phyloP scores from a whole-genome alignment of 2,797 vertebrate species.

The Lagorchestes hirsutus region DNA sequence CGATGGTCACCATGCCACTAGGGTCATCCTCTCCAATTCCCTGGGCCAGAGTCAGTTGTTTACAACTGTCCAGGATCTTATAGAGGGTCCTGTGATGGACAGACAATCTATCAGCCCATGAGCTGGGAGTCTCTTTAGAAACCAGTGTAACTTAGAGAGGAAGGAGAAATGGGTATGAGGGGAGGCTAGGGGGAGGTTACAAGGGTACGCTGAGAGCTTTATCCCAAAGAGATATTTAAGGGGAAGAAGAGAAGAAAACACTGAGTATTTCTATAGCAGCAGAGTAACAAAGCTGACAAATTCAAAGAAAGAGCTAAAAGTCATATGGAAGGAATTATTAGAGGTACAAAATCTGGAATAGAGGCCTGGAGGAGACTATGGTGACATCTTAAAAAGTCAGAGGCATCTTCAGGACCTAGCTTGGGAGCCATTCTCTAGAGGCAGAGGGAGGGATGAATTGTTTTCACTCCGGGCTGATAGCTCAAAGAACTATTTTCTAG shows the following conservation, averaged over 20 bases:
- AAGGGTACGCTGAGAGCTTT: neutral
- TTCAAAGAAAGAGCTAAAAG: neutral
- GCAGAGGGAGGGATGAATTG: neutral
- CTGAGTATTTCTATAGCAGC: neutral
- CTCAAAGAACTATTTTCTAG: neutral
- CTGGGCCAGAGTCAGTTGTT: constrained; percentile 94
- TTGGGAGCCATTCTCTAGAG: neutral
- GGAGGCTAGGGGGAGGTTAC: neutral
- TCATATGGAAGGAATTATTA: neutral
- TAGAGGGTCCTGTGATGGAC: constrained; percentile 91
- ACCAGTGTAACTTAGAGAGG: neutral
- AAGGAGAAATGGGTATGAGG: neutral
- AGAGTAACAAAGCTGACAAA: neutral
- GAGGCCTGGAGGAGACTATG: neutral
- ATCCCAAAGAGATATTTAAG: neutral
- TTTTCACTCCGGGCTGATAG: neutral
- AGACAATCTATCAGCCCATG: neutral
- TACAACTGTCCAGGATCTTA: constrained; percentile 98
- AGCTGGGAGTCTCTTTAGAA: neutral
- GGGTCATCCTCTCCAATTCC: constrained; percentile 95
- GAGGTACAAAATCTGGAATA: neutral
- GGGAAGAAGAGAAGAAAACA: neutral
- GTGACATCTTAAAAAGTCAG: neutral
- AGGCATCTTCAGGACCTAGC: neutral
- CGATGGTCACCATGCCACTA: constrained; percentile 96